Evolutionary conservation across 2,888 invertebrate genomes (phyloP).

Genomic region (Dione vanillae): DNA sequence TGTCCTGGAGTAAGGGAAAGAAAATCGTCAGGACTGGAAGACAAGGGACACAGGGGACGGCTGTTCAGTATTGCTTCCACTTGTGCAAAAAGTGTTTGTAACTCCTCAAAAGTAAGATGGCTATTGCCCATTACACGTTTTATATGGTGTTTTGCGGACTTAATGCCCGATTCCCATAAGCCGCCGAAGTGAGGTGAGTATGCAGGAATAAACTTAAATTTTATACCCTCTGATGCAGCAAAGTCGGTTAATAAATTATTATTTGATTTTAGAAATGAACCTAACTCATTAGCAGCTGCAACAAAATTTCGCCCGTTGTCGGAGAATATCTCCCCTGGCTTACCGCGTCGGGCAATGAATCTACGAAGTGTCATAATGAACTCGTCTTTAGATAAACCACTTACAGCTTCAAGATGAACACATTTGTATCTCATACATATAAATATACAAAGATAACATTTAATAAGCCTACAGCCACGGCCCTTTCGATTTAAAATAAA

Average conservation of each 20-base stretch:
- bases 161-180: no score
- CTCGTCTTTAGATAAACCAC: conserved; percentile 13
- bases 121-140: no score
- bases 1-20: conserved; percentile 47
- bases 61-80: conserved; percentile 47
- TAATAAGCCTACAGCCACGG: neutral
- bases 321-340: conserved; percentile 4
- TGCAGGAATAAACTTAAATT: no score
- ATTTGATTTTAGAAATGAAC: neutral
- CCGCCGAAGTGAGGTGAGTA: no score
- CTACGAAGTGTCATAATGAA: conserved; percentile 8
- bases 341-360: neutral
- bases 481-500: conserved; percentile 8
- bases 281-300: no score
- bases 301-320: conserved; percentile 11
- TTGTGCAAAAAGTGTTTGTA: conserved; percentile 38
- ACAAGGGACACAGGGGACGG: conserved; percentile 49
- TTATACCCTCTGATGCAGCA: no score
- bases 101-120: no score
- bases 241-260: neutral
- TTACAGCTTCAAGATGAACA: neutral
- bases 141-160: no score
- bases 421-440: neutral
- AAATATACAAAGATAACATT: conserved; percentile 7
- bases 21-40: conserved; percentile 45